A percentile compares a stretch with the other conserved stretches of the same genome.
phyloP scores from a whole-genome alignment of 2,113 vertebrate genomes.

The Hippopotamus amphibius region DNA sequence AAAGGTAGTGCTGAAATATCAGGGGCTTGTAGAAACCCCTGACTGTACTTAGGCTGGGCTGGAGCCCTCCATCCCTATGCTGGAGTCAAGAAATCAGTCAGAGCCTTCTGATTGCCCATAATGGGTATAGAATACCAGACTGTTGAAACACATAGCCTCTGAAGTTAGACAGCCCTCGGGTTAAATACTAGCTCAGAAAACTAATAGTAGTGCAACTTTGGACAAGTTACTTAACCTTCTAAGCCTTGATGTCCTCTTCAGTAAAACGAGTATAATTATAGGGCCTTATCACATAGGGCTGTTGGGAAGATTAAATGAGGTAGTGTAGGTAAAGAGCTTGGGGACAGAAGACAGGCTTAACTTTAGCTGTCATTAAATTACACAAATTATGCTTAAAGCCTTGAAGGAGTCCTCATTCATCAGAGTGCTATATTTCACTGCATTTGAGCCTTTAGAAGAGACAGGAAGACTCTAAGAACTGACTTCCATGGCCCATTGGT shows the following conservation, averaged over 20 bases:
- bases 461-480: neutral
- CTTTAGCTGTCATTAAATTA: neutral
- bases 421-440: neutral
- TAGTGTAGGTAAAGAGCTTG: neutral
- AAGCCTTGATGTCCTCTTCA: neutral
- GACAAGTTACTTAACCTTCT: neutral
- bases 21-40: neutral
- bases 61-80: neutral
- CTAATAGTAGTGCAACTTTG: neutral
- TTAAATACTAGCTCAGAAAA: constrained; percentile 25
- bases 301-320: neutral
- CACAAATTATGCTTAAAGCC: neutral
- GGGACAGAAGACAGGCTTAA: neutral
- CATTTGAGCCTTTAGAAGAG: neutral
- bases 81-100: neutral
- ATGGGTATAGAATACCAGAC: no score
- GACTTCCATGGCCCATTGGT: neutral
- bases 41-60: neutral
- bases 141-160: neutral
- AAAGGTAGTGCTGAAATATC: neutral
- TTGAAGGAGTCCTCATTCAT: neutral
- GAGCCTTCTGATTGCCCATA: neutral
- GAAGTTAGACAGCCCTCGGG: neutral
- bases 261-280: neutral
- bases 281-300: neutral